phyloP scores from a whole-genome alignment of 1,140 invertebrate genomes.

The Scylla paramamosain region DNA sequence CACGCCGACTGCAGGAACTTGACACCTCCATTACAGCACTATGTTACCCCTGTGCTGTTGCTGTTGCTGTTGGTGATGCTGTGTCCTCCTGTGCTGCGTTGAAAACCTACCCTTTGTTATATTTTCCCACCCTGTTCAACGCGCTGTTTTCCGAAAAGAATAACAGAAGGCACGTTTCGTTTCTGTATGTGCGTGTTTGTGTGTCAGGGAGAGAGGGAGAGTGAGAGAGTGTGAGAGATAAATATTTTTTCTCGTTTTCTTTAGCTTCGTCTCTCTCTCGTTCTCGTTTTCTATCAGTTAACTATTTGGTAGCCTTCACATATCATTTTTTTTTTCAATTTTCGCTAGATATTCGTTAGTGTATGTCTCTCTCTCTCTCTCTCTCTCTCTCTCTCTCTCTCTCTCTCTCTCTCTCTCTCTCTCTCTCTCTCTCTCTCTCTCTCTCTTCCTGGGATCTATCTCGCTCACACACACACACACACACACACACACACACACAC shows the following conservation, averaged over 20 bases:
- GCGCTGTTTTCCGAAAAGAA: no score
- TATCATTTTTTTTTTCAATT: not conserved
- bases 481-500: no score
- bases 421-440: not conserved
- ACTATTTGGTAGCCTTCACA: not conserved
- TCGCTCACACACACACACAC: no score
- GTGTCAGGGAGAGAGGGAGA: no score
- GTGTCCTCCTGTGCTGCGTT: not conserved
- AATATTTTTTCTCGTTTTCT: no score
- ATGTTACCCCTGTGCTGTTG: not conserved
- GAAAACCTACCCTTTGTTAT: not conserved
- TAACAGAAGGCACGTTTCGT: no score
- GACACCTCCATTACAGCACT: slow-evolving; percentile 10
- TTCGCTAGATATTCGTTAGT: not conserved
- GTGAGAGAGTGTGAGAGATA: no score
- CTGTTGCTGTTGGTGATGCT: not conserved
- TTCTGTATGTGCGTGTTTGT: no score
- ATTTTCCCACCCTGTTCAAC: no score
- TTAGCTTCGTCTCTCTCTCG: not conserved
- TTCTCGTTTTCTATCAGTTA: not conserved
- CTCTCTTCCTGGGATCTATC: not conserved
- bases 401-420: no score
- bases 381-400: not conserved
- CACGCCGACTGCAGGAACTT: not conserved
- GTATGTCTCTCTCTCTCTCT: not conserved